Conservation (phyloP, 2,888 invertebrate species). For the Nomada flava region DNA sequence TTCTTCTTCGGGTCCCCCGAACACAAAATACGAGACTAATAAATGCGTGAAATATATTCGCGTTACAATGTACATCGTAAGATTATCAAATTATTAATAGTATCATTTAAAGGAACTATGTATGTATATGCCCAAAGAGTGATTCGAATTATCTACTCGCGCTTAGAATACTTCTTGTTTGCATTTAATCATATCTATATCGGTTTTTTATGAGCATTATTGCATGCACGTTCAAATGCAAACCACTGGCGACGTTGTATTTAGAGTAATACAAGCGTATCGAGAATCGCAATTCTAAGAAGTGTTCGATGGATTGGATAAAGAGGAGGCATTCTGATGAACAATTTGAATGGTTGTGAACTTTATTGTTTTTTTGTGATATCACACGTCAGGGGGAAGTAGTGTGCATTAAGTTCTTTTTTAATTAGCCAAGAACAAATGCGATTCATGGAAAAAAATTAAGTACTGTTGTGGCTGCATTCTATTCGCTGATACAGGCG, state of each 20-base stretch:
- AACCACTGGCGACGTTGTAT: neutral
- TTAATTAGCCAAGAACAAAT: neutral
- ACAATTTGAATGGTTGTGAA: neutral
- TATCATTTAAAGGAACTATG: slow-evolving; percentile 12
- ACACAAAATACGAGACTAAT: slow-evolving; percentile 34
- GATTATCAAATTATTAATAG: neutral
- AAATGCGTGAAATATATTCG: slow-evolving; percentile 33
- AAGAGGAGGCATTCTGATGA: no score
- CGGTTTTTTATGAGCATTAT: neutral
- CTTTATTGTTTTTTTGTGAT: neutral
- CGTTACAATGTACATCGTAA: slow-evolving; percentile 29
- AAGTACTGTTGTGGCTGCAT: neutral
- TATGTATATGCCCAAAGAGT: neutral
- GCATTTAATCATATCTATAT: neutral
- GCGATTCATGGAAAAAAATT: neutral
- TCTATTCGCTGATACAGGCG: slow-evolving; percentile 40
- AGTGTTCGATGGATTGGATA: neutral
- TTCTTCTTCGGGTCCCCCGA: slow-evolving; percentile 86
- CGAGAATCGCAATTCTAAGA: neutral
- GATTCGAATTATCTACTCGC: slow-evolving; percentile 13
- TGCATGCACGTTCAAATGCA: neutral
- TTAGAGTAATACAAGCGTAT: neutral
- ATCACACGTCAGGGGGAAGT: neutral
- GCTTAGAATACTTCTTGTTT: neutral
- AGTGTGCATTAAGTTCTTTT: neutral